Percentiles rank a stretch among this genome's conserved stretches.
These are phyloP conservation scores for Polyploca ridens DNA, from an alignment of 2,888 invertebrate species.

Conservation along the genomic window DNA sequence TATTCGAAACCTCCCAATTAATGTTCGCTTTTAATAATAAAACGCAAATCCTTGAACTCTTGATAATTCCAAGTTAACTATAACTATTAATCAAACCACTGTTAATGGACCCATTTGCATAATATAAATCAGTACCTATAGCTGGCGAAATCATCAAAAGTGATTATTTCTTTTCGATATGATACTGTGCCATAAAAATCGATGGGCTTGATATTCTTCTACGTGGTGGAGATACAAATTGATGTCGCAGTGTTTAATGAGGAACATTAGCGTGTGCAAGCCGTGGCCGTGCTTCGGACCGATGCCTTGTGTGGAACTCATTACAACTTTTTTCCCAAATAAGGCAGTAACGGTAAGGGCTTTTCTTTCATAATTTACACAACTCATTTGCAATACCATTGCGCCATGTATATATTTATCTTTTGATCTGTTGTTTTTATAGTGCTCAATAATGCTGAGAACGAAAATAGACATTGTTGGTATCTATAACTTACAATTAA, in stretches of 20 bases:
- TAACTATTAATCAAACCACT: slow-evolving; percentile 38
- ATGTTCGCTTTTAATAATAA: slow-evolving; percentile 22
- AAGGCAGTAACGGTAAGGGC: slow-evolving; percentile 48
- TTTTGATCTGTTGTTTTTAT: slow-evolving; percentile 12
- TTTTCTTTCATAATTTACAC: slow-evolving; percentile 57
- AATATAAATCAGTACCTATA: background rate
- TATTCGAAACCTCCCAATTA: slow-evolving; percentile 14
- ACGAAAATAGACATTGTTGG: background rate
- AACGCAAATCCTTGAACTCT: slow-evolving; percentile 46
- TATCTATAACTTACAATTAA: background rate
- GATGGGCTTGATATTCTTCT: slow-evolving; percentile 39
- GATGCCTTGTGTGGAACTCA: slow-evolving; percentile 63
- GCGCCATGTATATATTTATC: slow-evolving; percentile 20
- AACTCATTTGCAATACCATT: slow-evolving; percentile 47
- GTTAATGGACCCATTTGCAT: background rate
- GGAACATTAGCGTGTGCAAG: slow-evolving; percentile 62
- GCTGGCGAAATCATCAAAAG: slow-evolving; percentile 4
- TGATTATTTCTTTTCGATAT: slow-evolving; percentile 10
- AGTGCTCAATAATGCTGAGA: background rate
- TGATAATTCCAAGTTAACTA: slow-evolving; percentile 39
- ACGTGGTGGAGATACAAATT: slow-evolving; percentile 63
- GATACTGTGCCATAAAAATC: slow-evolving; percentile 35
- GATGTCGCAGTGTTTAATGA: slow-evolving; percentile 62
- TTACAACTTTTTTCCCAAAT: slow-evolving; percentile 63
- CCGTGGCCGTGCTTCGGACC: slow-evolving; percentile 41